These are phyloP conservation scores for Origma solitaria DNA, from an alignment of 2,113 vertebrate genomes.

Conservation along the genomic window DNA sequence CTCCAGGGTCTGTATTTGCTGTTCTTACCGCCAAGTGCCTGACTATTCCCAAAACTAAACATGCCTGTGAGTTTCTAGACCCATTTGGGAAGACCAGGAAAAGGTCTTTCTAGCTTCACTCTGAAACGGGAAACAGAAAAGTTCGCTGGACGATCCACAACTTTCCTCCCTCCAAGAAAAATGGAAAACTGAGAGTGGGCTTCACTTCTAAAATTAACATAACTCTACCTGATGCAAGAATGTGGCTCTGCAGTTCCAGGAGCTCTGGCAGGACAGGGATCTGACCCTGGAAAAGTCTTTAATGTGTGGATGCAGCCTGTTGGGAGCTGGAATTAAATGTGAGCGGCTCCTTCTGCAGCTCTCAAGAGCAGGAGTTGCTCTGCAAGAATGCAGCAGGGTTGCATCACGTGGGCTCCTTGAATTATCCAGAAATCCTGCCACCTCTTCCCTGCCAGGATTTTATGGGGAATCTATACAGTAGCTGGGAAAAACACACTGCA, in stretches of 20 bases:
- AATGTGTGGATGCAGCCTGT: background rate
- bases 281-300: background rate
- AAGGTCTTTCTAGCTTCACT: background rate
- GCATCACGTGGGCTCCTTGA: constrained; percentile 40
- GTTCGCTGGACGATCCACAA: fast-evolving
- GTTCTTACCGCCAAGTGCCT: background rate
- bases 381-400: constrained; percentile 27
- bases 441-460: background rate
- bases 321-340: background rate
- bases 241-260: background rate
- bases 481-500: background rate
- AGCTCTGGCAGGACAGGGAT: background rate
- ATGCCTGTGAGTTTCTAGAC: background rate
- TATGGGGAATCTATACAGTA: background rate
- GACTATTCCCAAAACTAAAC: background rate
- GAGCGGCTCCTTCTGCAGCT: background rate
- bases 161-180: background rate
- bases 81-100: background rate
- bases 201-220: background rate
- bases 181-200: background rate
- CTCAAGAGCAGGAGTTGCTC: background rate
- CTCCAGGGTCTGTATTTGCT: background rate
- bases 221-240: background rate
- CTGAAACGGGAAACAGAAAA: background rate
- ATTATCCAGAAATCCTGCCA: background rate